These are phyloP conservation scores for Theretra japonica DNA, from an alignment of 2,888 invertebrate genomes.

Conservation along the genomic window DNA sequence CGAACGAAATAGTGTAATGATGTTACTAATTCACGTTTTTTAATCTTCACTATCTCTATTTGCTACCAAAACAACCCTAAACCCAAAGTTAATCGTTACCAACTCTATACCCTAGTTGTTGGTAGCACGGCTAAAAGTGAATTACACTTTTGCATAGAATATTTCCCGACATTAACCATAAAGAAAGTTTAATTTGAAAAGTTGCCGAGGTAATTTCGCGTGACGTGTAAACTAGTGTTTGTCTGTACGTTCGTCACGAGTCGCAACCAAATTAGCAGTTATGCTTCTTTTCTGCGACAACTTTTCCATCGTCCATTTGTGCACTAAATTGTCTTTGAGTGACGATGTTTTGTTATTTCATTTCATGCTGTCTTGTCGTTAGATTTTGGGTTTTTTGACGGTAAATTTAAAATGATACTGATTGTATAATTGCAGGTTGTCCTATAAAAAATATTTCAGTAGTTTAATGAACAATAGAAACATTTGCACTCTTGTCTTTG, in stretches of 20 bases:
- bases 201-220: slow-evolving; percentile 12
- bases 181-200: slow-evolving; percentile 20
- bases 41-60: too few species aligned
- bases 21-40: too few species aligned
- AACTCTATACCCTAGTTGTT: not conserved
- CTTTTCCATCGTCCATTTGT: not conserved
- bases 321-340: not conserved
- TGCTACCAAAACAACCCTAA: too few species aligned
- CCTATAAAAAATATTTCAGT: too few species aligned
- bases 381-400: too few species aligned
- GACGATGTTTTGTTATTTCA: not conserved
- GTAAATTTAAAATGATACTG: too few species aligned
- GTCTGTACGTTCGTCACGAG: slow-evolving; percentile 9
- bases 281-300: slow-evolving; percentile 13
- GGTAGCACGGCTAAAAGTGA: not conserved
- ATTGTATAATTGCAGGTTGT: too few species aligned
- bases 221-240: not conserved
- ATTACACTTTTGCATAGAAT: not conserved
- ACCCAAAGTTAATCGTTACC: not conserved
- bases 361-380: not conserved
- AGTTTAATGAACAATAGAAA: too few species aligned
- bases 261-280: not conserved
- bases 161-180: not conserved
- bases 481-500: too few species aligned
- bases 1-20: too few species aligned